Base-by-base conservation (phyloP, 1,140 invertebrate species). In the Drosophila bocki region DNA sequence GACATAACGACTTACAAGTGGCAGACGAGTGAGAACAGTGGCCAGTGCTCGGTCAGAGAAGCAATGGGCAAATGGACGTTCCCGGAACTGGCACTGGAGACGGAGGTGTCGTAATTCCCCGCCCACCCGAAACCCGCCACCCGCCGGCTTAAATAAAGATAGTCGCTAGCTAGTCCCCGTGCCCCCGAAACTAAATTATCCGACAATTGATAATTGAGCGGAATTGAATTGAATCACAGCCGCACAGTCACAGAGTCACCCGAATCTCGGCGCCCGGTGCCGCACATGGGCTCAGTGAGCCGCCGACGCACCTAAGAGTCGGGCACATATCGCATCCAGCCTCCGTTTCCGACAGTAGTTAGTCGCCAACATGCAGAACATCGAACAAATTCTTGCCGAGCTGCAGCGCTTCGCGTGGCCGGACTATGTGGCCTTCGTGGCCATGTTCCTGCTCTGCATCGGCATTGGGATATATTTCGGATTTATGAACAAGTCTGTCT, bases 381-480 rank as follows among this genome's bases (percentile, higher is more conserved):
- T 96, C 7, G 93, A 94, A 6, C 93, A 95, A 60, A 93, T 96
- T 33, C 93, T 94, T 51, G 77, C 92, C 32, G 94, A 95, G 6
- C 94, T 93, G 60, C 92, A 93, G 54, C 80, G 81, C 9, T 93
- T 93, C 50, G 78, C 91, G 15, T 91, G 84, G 93, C 80, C 90
- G 13, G 94, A 95, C 68, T 94, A 94, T 91, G 76, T 83, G 6
- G 93, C 94, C n/a, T 94, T 95, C 71, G 82, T 92, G 37, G 70
- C 91, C 13, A 95, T 95, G 94, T 90, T 95, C 59, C 79, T 92
- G 13, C 75, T 94, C 8, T 95, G 95, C 71, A 93, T 94, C 7
- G 90, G 93, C 4, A 95, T 96, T 62, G 95, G 95, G 9, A 90
- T 95, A 15, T 96, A 94, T 77, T 95, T 95, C 80, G 95, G 95